Conservation (phyloP, 2,113 vertebrate species). For the Tachycineta bicolor region DNA sequence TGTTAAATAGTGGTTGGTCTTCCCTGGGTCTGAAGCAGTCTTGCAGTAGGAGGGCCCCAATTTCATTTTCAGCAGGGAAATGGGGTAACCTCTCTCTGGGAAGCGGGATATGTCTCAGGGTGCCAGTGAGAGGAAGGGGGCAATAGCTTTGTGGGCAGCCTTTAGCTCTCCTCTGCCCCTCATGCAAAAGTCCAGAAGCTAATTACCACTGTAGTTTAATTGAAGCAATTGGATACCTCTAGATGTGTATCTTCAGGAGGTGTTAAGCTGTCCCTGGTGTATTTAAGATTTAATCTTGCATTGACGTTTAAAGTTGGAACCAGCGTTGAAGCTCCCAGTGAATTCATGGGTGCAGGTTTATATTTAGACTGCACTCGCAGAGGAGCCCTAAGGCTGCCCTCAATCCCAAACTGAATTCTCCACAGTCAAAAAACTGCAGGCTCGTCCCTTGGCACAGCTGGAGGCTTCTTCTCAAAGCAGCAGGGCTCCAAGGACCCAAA, state of each 20-base stretch:
- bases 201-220: neutral
- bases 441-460: constrained; percentile 15
- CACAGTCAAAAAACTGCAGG: neutral
- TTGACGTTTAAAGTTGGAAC: constrained; percentile 14
- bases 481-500: neutral
- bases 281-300: neutral
- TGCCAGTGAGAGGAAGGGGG: neutral
- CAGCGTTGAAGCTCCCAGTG: neutral
- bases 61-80: neutral
- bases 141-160: neutral
- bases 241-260: neutral
- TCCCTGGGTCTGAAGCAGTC: neutral
- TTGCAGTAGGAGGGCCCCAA: neutral
- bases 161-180: neutral
- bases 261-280: neutral
- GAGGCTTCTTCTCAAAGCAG: neutral
- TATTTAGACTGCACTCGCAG: constrained; percentile 13
- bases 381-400: constrained; percentile 42
- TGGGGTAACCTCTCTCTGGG: neutral
- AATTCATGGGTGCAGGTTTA: constrained; percentile 5
- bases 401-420: neutral
- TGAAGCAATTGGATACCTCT: neutral
- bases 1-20: neutral
- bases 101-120: rapidly evolving
- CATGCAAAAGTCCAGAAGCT: neutral